Base-by-base conservation (phyloP, 2,888 invertebrate genomes). In the Myopa testacea region DNA sequence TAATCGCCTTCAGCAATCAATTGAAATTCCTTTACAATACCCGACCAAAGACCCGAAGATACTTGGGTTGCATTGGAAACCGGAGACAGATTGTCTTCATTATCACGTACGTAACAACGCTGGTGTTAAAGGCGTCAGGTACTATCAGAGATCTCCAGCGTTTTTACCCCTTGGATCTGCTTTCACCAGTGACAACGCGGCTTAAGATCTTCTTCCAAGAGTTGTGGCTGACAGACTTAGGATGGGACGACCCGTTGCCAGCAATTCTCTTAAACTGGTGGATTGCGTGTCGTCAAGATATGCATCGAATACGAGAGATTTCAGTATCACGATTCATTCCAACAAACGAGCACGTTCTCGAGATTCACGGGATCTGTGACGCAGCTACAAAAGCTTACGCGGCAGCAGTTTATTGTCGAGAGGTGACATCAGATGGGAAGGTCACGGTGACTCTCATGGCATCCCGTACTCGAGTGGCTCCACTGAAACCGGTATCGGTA, bases 61-160 rank as follows among this genome's bases (percentile, higher is more conserved):
- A 5, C 77, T 81, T 0, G 78, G 77, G 1, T 76, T 80, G 12
- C 52, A 80, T 34, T 82, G 80, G 79, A 76, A 75, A 12, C 77
- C 80, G 3, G 37, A 55, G 1, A 60, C 70, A 2, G 80, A 81
- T 45, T 10, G 45, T 45, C 45, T 6, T 45, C 6, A 45, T 6
- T 45, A 45, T 10, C 10, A 45, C 1, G 45, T 45, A 45, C 45
- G 45, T 1, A 45, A 0, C n/a, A 2, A 3, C 16, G 60, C 14
- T 60, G 19, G 12, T 19, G 16, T 60, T 60, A 60, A 4, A 58
- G 16, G 19, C 60, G 60, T 12, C 60, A 60, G 10, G 10, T 74
- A 19, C 74, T 74, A n/a, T 74, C 74, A 3, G 50, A 74, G 34
- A 62, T 60, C 3, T 63, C 63, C 12, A 74, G 40, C n/a, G 60